phyloP scores from a whole-genome alignment of 2,888 invertebrate genomes.

The Drosophila fulvimacula region DNA sequence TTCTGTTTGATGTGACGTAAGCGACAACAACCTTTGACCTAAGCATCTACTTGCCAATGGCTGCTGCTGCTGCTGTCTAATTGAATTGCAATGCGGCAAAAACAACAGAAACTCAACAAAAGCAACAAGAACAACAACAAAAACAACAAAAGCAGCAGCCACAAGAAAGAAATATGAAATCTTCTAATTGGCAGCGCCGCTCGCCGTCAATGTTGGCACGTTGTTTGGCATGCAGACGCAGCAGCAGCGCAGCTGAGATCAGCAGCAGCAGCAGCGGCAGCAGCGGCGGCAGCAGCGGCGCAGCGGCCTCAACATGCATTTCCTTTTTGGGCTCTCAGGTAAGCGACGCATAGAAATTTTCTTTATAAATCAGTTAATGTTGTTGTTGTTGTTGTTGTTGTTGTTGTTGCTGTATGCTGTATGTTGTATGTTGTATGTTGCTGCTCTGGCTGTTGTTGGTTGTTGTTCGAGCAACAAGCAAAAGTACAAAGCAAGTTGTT shows the following conservation, averaged over 20 bases:
- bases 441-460: constrained; percentile 38
- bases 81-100: constrained; percentile 62
- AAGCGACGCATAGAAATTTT: constrained; percentile 72
- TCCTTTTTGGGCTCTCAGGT: constrained; percentile 70
- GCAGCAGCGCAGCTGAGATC: constrained; percentile 19
- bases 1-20: constrained; percentile 6
- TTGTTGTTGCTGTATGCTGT: constrained; percentile 38
- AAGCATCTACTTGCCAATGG: constrained; percentile 14
- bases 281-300: constrained; percentile 17
- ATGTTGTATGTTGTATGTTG: constrained; percentile 52
- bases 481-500: constrained; percentile 80
- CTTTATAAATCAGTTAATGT: constrained; percentile 73
- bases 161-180: constrained; percentile 67
- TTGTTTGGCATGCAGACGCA: constrained; percentile 70
- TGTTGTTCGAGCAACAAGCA: constrained; percentile 62
- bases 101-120: constrained; percentile 7
- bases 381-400: constrained; percentile 40
- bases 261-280: constrained; percentile 2
- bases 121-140: constrained; percentile 15
- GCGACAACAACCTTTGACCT: constrained; percentile 37
- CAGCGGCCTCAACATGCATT: constrained; percentile 68
- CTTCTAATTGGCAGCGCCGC: constrained; percentile 72
- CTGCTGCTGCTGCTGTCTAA: constrained; percentile 38
- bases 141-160: constrained; percentile 13
- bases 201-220: constrained; percentile 67